Evolutionary conservation across 2,113 vertebrate species (phyloP).

Genomic region (Dipodomys ordii): DNA sequence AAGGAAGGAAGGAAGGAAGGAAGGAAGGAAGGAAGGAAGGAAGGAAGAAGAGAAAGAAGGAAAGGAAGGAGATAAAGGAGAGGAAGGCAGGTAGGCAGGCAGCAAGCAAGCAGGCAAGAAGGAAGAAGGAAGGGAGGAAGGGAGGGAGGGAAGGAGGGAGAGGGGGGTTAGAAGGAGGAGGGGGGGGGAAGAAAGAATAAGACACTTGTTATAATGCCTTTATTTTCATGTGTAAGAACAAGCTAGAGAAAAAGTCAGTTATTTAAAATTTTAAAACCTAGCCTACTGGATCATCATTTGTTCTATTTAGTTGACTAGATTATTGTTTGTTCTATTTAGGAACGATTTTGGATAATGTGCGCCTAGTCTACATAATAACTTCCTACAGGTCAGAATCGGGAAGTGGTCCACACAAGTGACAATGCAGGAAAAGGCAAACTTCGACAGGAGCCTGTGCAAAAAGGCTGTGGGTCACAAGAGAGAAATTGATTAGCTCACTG

Average conservation of each 20-base stretch:
- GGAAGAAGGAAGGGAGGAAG: too few species aligned
- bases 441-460: not conserved
- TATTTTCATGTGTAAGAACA: constrained; percentile 22
- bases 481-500: not conserved
- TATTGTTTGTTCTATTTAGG: not conserved
- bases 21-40: too few species aligned
- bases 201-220: not conserved
- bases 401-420: not conserved
- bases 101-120: too few species aligned
- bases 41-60: not conserved
- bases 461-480: not conserved
- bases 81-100: too few species aligned
- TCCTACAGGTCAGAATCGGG: not conserved
- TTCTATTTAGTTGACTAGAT: too few species aligned
- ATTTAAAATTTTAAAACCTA: not conserved
- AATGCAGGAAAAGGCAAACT: not conserved
- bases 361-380: not conserved
- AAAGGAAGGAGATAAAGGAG: too few species aligned
- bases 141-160: too few species aligned
- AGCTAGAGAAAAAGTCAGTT: constrained; percentile 7
- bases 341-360: constrained; percentile 24
- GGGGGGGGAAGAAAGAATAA: not conserved
- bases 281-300: too few species aligned
- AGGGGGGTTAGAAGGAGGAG: too few species aligned
- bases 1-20: not conserved